Evolutionary conservation across 2,113 vertebrate species (phyloP).

Genomic region (Oreochromis aureus): DNA sequence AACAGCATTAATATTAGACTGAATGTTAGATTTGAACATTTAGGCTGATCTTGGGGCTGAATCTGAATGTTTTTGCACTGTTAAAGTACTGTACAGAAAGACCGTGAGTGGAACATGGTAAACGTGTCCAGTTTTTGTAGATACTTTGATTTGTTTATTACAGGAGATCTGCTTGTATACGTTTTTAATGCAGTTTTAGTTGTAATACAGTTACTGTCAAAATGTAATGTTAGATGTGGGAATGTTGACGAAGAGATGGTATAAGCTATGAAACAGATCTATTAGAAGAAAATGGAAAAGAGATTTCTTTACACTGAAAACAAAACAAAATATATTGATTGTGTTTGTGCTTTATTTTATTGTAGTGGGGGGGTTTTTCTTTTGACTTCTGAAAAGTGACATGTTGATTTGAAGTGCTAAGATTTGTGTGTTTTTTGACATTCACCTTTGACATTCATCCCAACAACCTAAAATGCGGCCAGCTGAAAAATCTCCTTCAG

Average conservation of each 20-base stretch:
- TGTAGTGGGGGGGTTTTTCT: neutral
- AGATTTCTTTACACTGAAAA: constrained; percentile 55
- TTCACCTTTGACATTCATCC: neutral
- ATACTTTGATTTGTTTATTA: constrained; percentile 10
- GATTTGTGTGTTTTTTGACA: neutral
- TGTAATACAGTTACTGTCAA: constrained; percentile 23
- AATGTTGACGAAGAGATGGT: constrained; percentile 20
- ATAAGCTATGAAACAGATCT: constrained; percentile 58
- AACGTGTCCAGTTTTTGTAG: constrained; percentile 12
- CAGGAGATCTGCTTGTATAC: neutral
- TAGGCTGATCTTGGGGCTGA: neutral
- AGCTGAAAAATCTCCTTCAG: neutral
- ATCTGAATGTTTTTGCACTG: constrained; percentile 59
- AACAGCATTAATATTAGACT: neutral
- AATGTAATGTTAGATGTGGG: constrained; percentile 4
- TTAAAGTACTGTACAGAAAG: constrained; percentile 60
- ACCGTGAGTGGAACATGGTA: neutral
- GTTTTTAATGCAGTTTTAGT: constrained; percentile 23
- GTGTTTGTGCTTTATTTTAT: constrained; percentile 19
- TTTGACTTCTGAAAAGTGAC: constrained; percentile 8
- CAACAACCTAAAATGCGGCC: neutral
- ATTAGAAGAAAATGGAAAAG: neutral
- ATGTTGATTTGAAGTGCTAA: constrained; percentile 21
- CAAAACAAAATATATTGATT: neutral
- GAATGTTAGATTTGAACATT: neutral